Percentiles rank a stretch among this genome's conserved stretches.
These are phyloP conservation scores for Hippocampus kuda DNA, from an alignment of 2,797 vertebrate species.

Conservation along the genomic window DNA sequence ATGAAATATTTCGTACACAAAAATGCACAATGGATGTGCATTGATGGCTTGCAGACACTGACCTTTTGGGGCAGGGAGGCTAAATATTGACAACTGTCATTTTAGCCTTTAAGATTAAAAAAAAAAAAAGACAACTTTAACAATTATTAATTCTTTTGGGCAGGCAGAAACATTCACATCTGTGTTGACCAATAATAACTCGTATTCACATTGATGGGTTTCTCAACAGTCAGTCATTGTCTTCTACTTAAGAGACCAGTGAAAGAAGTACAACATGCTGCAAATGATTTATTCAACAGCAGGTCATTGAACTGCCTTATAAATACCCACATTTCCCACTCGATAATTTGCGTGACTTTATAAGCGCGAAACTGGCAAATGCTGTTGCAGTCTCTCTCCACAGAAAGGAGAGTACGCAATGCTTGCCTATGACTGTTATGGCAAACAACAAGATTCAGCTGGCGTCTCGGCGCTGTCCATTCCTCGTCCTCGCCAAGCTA, in stretches of 20 bases:
- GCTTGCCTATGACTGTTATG: not conserved
- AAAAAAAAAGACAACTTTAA: not conserved
- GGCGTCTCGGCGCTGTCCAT: not conserved
- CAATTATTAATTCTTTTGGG: not conserved
- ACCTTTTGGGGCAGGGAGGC: not conserved
- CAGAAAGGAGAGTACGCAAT: slow-evolving; percentile 37
- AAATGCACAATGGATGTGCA: not conserved
- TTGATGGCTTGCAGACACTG: not conserved
- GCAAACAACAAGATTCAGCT: slow-evolving; percentile 3
- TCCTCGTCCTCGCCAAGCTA: slow-evolving; percentile 47
- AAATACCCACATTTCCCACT: not conserved
- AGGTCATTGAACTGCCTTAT: slow-evolving; percentile 1
- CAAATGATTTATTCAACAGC: not conserved
- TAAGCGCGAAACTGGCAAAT: slow-evolving; percentile 22
- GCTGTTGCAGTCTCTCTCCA: slow-evolving; percentile 27
- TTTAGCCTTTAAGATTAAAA: not conserved
- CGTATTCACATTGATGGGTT: slow-evolving; percentile 4
- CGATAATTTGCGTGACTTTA: slow-evolving; percentile 37
- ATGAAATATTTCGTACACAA: not conserved
- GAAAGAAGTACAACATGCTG: not conserved
- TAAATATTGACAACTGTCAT: not conserved
- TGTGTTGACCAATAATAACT: not conserved
- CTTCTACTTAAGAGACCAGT: not conserved
- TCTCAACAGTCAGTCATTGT: not conserved
- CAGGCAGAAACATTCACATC: slow-evolving; percentile 1